phyloP scores from a whole-genome alignment of 2,888 invertebrate genomes.

The Erynnis tages region DNA sequence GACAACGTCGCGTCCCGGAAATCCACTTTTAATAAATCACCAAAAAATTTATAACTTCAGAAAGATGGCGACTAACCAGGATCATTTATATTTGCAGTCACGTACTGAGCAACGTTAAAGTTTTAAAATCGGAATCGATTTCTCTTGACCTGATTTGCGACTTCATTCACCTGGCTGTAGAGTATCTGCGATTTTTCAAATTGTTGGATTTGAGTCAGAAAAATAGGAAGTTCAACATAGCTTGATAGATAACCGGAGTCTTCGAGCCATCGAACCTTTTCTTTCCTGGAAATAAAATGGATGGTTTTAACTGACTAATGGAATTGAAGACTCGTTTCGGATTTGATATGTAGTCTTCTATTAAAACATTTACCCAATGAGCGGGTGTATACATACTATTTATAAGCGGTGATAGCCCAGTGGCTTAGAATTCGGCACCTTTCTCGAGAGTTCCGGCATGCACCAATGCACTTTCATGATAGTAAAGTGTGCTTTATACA shows the following conservation, averaged over 20 bases:
- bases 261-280: background rate
- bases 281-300: slow-evolving; percentile 8
- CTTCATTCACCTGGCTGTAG: slow-evolving; percentile 40
- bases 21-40: no score
- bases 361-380: no score
- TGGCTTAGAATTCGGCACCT: no score
- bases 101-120: slow-evolving; percentile 41
- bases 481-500: no score
- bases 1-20: no score
- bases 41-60: background rate
- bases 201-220: slow-evolving; percentile 12
- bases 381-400: no score
- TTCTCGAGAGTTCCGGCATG: no score
- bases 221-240: slow-evolving; percentile 14
- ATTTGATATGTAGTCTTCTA: no score
- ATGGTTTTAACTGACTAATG: no score
- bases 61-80: slow-evolving; percentile 2
- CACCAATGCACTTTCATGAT: no score
- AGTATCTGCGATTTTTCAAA: slow-evolving; percentile 12
- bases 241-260: slow-evolving; percentile 15
- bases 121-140: slow-evolving; percentile 53
- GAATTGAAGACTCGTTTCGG: no score
- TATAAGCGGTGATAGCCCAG: no score
- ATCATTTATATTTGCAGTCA: slow-evolving; percentile 39
- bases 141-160: slow-evolving; percentile 51